phyloP scores from a whole-genome alignment of 2,888 invertebrate genomes.

The Agonopterix subpropinquella region DNA sequence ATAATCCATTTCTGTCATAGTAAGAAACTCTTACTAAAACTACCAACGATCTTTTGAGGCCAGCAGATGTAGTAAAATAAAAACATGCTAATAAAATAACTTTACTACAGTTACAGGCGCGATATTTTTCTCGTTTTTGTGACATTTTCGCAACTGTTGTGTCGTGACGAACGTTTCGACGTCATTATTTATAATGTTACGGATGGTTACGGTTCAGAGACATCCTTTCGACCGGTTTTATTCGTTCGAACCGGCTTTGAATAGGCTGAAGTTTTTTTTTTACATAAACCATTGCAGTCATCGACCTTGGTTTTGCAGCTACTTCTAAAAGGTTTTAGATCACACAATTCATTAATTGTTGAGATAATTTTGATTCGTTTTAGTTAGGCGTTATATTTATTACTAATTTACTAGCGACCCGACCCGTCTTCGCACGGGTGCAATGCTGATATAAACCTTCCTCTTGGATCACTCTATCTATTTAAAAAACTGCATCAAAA shows the following conservation, averaged over 20 bases:
- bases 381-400: constrained; percentile 3
- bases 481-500: no score
- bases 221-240: constrained; percentile 30
- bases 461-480: no score
- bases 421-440: no score
- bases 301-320: constrained; percentile 20
- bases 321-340: constrained; percentile 8
- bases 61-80: no score
- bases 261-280: constrained; percentile 23
- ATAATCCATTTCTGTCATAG: no score
- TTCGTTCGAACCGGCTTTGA: constrained; percentile 19
- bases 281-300: constrained; percentile 17
- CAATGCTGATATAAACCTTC: no score
- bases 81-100: no score
- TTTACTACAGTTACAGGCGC: no score
- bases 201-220: constrained; percentile 14
- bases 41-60: no score
- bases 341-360: neutral
- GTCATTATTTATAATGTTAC: neutral
- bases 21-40: no score
- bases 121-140: no score
- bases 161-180: neutral
- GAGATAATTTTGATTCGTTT: neutral
- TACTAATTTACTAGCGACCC: no score
- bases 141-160: neutral